These are phyloP conservation scores for Tricholaema leucomelas DNA, from an alignment of 2,113 vertebrate genomes.

Conservation along the genomic window DNA sequence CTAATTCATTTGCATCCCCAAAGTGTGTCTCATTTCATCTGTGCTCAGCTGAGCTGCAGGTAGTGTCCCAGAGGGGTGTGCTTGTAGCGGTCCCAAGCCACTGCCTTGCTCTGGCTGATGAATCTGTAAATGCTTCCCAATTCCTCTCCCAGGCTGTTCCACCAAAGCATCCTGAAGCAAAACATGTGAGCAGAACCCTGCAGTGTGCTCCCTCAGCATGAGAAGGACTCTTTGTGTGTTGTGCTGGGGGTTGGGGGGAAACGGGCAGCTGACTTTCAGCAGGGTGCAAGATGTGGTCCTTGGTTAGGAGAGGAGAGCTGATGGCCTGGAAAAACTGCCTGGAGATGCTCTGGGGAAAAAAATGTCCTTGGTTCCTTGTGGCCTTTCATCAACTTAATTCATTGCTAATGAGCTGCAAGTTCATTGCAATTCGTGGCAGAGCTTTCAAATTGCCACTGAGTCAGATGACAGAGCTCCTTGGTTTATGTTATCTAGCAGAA, in stretches of 20 bases:
- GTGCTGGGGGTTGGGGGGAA: neutral
- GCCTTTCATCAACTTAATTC: constrained; percentile 41
- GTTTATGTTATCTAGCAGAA: neutral
- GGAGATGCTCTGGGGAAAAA: constrained; percentile 30
- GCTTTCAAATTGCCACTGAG: constrained; percentile 10
- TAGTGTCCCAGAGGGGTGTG: neutral
- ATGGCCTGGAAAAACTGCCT: constrained; percentile 27
- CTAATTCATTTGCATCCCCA: constrained; percentile 22
- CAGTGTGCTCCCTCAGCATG: neutral
- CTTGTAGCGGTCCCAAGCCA: neutral
- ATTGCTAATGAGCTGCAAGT: constrained; percentile 35
- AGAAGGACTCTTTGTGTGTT: neutral
- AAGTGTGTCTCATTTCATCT: constrained; percentile 19
- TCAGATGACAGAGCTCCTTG: constrained; percentile 10
- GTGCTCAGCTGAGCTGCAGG: neutral
- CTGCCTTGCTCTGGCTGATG: neutral
- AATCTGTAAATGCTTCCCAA: constrained; percentile 13
- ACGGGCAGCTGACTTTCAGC: neutral
- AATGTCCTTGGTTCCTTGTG: constrained; percentile 39
- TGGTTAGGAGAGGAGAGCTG: neutral
- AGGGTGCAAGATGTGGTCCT: neutral
- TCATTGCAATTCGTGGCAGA: constrained; percentile 26
- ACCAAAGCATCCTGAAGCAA: neutral
- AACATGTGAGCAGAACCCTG: constrained; percentile 8
- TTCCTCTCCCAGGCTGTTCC: constrained; percentile 24